Evolutionary conservation across 2,797 vertebrate genomes (phyloP).

Genomic region (Ptychadena robeensis): DNA sequence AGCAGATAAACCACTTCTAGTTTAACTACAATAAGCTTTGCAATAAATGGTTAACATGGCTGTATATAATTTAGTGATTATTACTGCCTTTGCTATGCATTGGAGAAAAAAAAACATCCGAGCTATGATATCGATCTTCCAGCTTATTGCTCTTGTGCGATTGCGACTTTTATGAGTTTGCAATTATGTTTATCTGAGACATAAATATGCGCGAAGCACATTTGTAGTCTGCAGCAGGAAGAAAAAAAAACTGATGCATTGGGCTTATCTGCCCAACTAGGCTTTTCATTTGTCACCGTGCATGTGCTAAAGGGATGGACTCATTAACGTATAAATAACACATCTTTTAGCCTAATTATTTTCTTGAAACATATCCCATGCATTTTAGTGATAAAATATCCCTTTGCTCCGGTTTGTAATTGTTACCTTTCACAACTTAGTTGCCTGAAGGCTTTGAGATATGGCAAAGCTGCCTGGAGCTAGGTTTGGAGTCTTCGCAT

Average conservation of each 20-base stretch:
- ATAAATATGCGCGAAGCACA: slow-evolving; percentile 47
- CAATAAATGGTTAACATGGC: slow-evolving; percentile 10
- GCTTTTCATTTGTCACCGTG: slow-evolving; percentile 54
- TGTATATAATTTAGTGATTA: slow-evolving; percentile 9
- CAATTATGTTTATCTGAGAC: slow-evolving; percentile 60
- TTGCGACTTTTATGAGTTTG: slow-evolving; percentile 55
- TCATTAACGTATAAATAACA: slow-evolving; percentile 59
- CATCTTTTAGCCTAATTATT: slow-evolving; percentile 59
- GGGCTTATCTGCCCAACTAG: slow-evolving; percentile 38
- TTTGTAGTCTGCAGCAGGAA: slow-evolving; percentile 27
- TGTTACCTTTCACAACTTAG: slow-evolving; percentile 20
- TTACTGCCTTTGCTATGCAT: background rate
- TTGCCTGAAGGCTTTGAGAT: background rate
- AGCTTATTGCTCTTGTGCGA: slow-evolving; percentile 53
- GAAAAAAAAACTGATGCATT: slow-evolving; percentile 36
- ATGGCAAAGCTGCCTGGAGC: background rate
- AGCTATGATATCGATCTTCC: slow-evolving; percentile 51
- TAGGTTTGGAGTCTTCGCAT: background rate
- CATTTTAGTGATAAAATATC: slow-evolving; percentile 38
- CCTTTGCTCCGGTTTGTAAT: slow-evolving; percentile 20
- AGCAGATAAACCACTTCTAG: background rate
- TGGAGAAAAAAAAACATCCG: slow-evolving; percentile 7
- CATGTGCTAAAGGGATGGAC: slow-evolving; percentile 49
- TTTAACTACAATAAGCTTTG: slow-evolving; percentile 18
- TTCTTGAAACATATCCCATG: slow-evolving; percentile 49